Evolutionary conservation across 2,888 invertebrate genomes (phyloP), one percentile per base, ranked within the genome.

Genomic region (Synergus umbraculus): DNA sequence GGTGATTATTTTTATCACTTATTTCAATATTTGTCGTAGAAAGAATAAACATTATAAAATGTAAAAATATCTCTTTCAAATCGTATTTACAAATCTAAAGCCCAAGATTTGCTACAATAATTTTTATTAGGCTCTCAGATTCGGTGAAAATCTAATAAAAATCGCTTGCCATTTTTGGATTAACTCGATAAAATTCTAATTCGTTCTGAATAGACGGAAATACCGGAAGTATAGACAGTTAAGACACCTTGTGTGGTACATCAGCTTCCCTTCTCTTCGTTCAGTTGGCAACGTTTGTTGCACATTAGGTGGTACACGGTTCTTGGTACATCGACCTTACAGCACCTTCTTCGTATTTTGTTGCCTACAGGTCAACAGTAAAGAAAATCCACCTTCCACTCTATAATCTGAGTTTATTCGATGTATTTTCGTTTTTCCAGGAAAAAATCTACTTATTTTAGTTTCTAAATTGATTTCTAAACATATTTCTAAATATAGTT

Each of bases 281-380:
- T 54, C 4, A 73, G 73, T 73, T 73, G 73, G 73, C 73, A 73
- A 49, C 12, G 49, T 54, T 73, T 54, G 49, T 37, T 73, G 73
- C 73, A 54, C 73, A 73, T 73, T 73, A 73, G 54, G 73, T 73
- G 54, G 49, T 49, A 49, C 69, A 49, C n/a, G 66, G 66, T 66
- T 43, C 66, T 44, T 73, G 73, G 73, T 73, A 73, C 73, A 73
- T 73, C 73, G 73, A 73, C 54, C 73, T 73, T 73, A 49, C 37
- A 54, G 54, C 54, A 73, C 37, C 37, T 73, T 37, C 37, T 73
- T 73, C 54, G 73, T 54, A 73, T 73, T 54, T 73, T 73, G 73
- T 54, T 73, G 49, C 54, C 41, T 73, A 37, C 73, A 73, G 73
- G 73, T 73, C 73, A 73, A 73, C 73, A 22, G 54, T 15, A n/a